Evolutionary conservation across 2,888 invertebrate species (phyloP), one percentile per base, ranked within the genome.

Genomic region (Xylophagus ater): DNA sequence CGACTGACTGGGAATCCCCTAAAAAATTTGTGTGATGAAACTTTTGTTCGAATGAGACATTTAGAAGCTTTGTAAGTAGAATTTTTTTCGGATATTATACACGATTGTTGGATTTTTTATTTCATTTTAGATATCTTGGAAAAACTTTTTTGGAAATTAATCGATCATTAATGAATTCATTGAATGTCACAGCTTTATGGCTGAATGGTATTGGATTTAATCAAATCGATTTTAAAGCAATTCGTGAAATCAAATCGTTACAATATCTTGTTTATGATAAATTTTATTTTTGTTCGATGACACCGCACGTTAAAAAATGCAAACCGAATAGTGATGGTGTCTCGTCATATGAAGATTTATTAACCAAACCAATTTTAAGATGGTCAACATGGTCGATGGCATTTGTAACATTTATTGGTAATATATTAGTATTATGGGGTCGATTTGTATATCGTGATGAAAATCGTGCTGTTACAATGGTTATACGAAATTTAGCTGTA

Each of bases 301-400:
- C 72, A 2, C 73, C 74, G 0, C 59, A 62, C 26, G 72, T 74
- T 5, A 61, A 66, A 34, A 66, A 68, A 47, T 79, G 79, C 49
- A 64, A 62, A 21, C 79, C 79, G 1, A 61, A 65, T 17, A 71
- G 72, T 10, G 78, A 80, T 54, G 79, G 78, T 59, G 63, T 79
- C 1, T 78, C 78, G 1, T 76, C 78, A 8, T 65, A 69, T 26
- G 60, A 68, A 28, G 69, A 78, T 52, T 59, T 80, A 17, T 55
- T 80, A 7, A 69, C 67, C 28, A 73, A 72, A 45, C 69, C 71
- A 8, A 57, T 72, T 9, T 55, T 78, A 32, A 64, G 77, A 20
- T 66, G 70, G 31, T 69, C 73, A 1, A 71, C 77, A 13, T 79
- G 79, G 78, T 55, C 72, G 25, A 73, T 78, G 55, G 73, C 74